Evolutionary conservation across 2,888 invertebrate species (phyloP), one percentile per base, ranked within the genome.

Genomic region (Drosophila prostipennis): DNA sequence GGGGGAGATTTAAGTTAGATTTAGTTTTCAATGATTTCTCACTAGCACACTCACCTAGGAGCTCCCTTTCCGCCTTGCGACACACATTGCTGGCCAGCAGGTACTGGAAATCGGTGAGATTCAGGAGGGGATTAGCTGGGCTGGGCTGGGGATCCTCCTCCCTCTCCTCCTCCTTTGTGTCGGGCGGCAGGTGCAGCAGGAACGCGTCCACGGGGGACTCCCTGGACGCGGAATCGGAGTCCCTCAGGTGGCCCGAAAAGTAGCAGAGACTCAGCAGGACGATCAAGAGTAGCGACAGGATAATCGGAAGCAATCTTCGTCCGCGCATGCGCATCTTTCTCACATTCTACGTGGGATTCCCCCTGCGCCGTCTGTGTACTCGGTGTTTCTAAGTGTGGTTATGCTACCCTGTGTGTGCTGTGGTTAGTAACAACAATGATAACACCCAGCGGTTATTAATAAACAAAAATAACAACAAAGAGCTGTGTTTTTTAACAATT

Each of bases 241-340:
- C 45, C 29, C 45, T 6, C 3, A 71, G 51, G 45, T 78, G 67
- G 53, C 76, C 83, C 4, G 78, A 74, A 34, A 83, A 79, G n/a
- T 85, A 80, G 57, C 81, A 83, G 11, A 89, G 77, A 61, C 86
- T 89, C 59, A 91, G 63, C 52, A 91, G 74, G 19, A 90, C 70
- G 36, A 91, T 73, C 36, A 91, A 67, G 45, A 80, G 71, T 36
- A 78, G 56, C 36, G 86, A 79, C 34, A 89, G 67, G 32, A 87
- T 69, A 71, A 89, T 75, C 61, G 86, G 77, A 42, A 91, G 67
- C 60, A 89, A 68, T 86, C 89, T 90, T 56, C 90, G 84, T 72
- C 86, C 80, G 71, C 91, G 90, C 80, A 90, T 78, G 77, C 91
- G 90, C 91, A 91, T 91, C 84, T 90, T 46, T 82, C 76, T 58